These are phyloP conservation scores for Copsychus sechellarum DNA, from an alignment of 2,113 vertebrate genomes.

Conservation along the genomic window DNA sequence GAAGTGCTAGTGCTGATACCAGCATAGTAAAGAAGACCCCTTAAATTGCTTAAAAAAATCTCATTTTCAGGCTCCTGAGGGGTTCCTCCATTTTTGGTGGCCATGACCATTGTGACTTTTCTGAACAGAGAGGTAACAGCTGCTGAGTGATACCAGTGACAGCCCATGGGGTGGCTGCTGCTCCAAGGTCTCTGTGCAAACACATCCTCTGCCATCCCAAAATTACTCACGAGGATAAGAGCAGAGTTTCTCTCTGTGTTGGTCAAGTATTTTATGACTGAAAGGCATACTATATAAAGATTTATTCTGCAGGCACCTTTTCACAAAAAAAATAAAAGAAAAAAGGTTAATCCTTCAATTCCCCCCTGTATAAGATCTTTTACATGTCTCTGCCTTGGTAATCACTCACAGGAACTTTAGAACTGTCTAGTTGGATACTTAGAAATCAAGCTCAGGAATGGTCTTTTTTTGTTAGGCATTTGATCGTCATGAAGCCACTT, in stretches of 20 bases:
- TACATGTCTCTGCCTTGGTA: not conserved
- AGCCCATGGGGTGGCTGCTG: not conserved
- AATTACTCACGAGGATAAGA: not conserved
- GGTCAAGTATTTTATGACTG: not conserved
- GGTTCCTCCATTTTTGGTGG: not conserved
- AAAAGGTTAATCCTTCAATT: not conserved
- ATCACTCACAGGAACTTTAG: not conserved
- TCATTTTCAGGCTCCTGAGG: not conserved
- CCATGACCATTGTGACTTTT: not conserved
- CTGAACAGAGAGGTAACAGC: not conserved
- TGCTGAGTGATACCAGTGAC: accelerated
- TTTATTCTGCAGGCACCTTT: not conserved
- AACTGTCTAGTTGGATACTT: not conserved
- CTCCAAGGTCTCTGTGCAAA: not conserved
- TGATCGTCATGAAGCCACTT: not conserved
- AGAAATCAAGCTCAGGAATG: not conserved
- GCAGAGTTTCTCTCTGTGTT: not conserved
- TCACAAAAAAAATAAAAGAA: not conserved
- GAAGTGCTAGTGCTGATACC: not conserved
- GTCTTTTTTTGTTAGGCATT: not conserved
- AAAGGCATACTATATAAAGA: not conserved
- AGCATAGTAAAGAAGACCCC: not conserved
- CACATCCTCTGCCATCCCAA: not conserved
- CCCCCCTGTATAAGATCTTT: not conserved
- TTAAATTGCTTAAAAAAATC: not conserved